Base-by-base conservation (phyloP, 2,797 vertebrate species). In the Sebastolobus alascanus region DNA sequence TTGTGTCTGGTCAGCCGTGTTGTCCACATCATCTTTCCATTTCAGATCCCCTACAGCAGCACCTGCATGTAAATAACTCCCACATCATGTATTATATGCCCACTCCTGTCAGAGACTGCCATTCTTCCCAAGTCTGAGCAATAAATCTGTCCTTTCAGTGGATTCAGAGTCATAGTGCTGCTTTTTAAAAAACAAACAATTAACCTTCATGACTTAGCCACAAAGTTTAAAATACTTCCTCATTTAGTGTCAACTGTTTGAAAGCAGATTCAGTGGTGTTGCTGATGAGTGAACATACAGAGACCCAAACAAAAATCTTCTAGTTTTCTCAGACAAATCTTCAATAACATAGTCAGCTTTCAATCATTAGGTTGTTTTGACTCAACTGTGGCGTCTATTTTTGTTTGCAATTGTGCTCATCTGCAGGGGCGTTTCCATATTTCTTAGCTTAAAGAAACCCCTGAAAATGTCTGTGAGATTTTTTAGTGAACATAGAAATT, bases 21-120 rank as follows among this genome's bases (percentile, higher is more conserved):
- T 75, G 52, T 69, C 27, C 79, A 63, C 68, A 65, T 76, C 38
- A 75, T 75, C 40, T 70, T 73, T 82, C 65, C 63, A 40, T 70
- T 87, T 75, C 65, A 72, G 58, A 84, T 63, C 63, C 40, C 56
- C 20, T 5, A 35, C 66, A 52, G 54, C 58, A 56, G 55, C 2
- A 14, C n/a, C 75, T 82, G 77, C 82, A 69, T 72, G 22, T 65
- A 69, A 80, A 68, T 61, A 67, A 52, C 61, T 38, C 40, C 70
- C 63, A 82, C 63, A 54, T 60, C 27, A 25, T 73, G 46, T 46
- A 25, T 56, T 54, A 55, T 52, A 35, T 40, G 52, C 52, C 61
- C 29, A 40, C 75, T 81, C 31, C 65, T 73, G 68, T 75, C 68
- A 76, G 25, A 78, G 27, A 52, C 29, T 59, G 58, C 12, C 18